These are phyloP conservation scores for Rhagologus leucostigma DNA, from an alignment of 2,113 vertebrate species.

Conservation along the genomic window DNA sequence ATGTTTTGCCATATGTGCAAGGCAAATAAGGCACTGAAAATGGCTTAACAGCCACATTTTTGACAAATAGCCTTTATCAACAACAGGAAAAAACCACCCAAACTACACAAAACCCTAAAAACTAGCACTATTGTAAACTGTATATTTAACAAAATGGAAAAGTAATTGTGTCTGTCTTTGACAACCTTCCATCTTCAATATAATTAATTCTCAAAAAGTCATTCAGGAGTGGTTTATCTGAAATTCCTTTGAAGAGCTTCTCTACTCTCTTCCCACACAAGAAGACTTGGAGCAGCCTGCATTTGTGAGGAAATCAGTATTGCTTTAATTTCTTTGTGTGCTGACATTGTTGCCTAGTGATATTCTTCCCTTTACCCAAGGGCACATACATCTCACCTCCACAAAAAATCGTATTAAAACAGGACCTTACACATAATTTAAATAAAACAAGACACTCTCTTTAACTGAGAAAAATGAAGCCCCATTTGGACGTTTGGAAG, in stretches of 20 bases:
- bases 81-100: rapidly evolving
- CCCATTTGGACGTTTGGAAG: not conserved
- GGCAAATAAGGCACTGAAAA: not conserved
- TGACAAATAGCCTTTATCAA: not conserved
- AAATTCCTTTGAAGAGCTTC: not conserved
- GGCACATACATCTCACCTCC: not conserved
- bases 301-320: not conserved
- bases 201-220: not conserved
- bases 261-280: not conserved
- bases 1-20: not conserved
- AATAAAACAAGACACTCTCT: not conserved
- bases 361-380: not conserved
- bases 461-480: not conserved
- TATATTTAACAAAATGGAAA: not conserved
- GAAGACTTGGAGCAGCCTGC: not conserved
- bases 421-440: not conserved
- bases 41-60: not conserved
- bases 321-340: not conserved
- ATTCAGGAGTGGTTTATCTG: not conserved
- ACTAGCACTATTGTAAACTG: not conserved
- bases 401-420: not conserved
- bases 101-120: not conserved
- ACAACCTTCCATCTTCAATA: not conserved
- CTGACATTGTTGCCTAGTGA: not conserved
- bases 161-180: not conserved